Conservation (phyloP, 1,140 invertebrate species). For the Anadara kagoshimensis region DNA sequence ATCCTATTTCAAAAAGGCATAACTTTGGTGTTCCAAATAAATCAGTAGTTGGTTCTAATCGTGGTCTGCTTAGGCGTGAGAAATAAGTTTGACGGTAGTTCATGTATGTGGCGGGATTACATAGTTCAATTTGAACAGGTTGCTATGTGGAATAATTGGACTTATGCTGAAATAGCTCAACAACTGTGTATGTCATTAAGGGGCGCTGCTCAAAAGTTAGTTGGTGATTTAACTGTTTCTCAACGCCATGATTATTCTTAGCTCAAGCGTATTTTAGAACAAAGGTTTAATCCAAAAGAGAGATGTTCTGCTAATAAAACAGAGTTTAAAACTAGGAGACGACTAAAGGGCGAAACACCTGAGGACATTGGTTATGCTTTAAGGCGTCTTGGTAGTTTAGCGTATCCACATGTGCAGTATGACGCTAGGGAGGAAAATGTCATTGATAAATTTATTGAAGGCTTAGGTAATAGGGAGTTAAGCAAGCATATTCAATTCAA, state of each 20-base stretch:
- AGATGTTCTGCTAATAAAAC: background rate
- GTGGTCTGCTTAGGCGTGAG: too few species aligned
- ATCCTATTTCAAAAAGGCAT: too few species aligned
- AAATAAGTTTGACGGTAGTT: too few species aligned
- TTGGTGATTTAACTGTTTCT: too few species aligned
- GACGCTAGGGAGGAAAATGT: background rate
- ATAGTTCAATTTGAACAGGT: slow-evolving; percentile 6
- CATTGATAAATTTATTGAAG: too few species aligned
- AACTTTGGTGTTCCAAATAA: too few species aligned
- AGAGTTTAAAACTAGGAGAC: background rate
- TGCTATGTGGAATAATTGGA: background rate
- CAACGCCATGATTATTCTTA: too few species aligned
- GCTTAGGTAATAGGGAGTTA: slow-evolving; percentile 1
- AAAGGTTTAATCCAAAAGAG: slow-evolving; percentile 18
- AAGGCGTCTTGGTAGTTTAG: background rate
- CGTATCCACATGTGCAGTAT: background rate
- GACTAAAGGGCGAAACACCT: background rate
- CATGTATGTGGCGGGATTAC: background rate
- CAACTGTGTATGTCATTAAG: too few species aligned
- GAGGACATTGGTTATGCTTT: slow-evolving; percentile 6
- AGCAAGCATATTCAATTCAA: slow-evolving; percentile 6
- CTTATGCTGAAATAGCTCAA: too few species aligned
- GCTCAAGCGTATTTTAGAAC: background rate
- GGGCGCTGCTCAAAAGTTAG: too few species aligned
- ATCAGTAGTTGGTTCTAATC: too few species aligned